Percentiles rank a stretch among this genome's conserved stretches.
These are phyloP conservation scores for Sparus aurata DNA, from an alignment of 2,797 vertebrate species.

Conservation along the genomic window DNA sequence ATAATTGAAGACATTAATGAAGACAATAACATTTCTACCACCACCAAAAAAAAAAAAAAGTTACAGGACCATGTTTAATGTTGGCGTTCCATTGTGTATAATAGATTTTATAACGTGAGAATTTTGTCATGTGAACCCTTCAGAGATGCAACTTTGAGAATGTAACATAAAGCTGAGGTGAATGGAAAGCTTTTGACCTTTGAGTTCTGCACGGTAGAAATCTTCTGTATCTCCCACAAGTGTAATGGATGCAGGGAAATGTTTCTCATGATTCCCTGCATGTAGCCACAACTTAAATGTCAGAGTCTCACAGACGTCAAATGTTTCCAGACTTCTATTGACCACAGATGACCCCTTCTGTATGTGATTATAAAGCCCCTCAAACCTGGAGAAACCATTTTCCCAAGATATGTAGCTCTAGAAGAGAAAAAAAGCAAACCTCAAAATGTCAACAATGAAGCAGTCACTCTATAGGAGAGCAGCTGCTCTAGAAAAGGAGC, in stretches of 20 bases:
- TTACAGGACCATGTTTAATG: no score
- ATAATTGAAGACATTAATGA: background rate
- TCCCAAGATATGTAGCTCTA: constrained; percentile 46
- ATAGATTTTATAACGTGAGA: background rate
- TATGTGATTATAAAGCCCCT: constrained; percentile 46
- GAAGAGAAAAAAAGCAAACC: constrained; percentile 27
- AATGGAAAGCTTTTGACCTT: constrained; percentile 45
- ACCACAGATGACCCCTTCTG: constrained; percentile 42
- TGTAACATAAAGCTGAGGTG: background rate
- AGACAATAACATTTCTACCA: no score
- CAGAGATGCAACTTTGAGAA: background rate
- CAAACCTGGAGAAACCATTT: constrained; percentile 28
- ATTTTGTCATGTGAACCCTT: background rate
- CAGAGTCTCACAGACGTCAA: constrained; percentile 51
- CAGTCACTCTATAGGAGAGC: constrained; percentile 9
- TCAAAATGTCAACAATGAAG: constrained; percentile 59
- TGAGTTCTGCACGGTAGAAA: constrained; percentile 24
- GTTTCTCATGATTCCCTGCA: constrained; percentile 48
- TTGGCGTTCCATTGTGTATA: background rate
- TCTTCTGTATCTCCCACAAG: constrained; percentile 20
- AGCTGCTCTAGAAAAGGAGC: constrained; percentile 3
- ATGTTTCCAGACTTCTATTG: constrained; percentile 44
- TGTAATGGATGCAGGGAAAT: constrained; percentile 38
- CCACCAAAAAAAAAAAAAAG: no score
- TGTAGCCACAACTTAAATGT: constrained; percentile 69